phyloP scores from a whole-genome alignment of 2,888 invertebrate species.

The Drosophila conformis region DNA sequence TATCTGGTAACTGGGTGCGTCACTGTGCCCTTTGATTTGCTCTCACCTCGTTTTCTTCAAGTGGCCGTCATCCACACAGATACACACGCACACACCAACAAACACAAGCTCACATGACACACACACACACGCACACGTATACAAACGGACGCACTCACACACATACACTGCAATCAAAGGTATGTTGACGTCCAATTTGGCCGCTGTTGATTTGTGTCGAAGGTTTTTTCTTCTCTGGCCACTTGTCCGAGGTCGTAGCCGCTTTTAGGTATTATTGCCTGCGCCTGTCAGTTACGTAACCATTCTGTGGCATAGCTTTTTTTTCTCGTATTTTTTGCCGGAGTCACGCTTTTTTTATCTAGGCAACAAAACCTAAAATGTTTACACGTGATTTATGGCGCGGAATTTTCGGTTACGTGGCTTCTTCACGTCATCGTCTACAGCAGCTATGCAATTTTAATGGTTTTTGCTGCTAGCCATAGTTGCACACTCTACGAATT shows the following conservation, averaged over 20 bases:
- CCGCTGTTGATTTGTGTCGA: conserved; percentile 72
- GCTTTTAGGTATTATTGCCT: conserved; percentile 27
- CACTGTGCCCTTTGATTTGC: conserved; percentile 38
- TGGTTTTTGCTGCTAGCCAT: not conserved
- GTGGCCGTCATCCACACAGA: conserved; percentile 27
- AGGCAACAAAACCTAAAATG: conserved; percentile 49
- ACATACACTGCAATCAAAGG: conserved; percentile 61
- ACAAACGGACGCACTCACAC: conserved; percentile 15
- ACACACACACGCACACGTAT: conserved; percentile 20
- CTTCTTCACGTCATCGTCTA: conserved; percentile 27
- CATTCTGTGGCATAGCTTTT: conserved; percentile 40
- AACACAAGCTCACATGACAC: conserved; percentile 1
- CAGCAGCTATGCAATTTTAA: conserved; percentile 35
- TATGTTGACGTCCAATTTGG: conserved; percentile 76
- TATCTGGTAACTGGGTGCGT: conserved; percentile 10
- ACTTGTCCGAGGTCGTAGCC: conserved; percentile 35
- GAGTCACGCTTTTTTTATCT: conserved; percentile 31
- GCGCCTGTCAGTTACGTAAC: conserved; percentile 65
- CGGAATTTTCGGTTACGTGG: conserved; percentile 69
- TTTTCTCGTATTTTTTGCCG: conserved; percentile 4
- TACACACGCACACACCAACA: not conserved
- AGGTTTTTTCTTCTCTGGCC: conserved; percentile 28
- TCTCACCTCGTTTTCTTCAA: conserved; percentile 34
- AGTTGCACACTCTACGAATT: not conserved
- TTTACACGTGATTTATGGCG: conserved; percentile 73